Evolutionary conservation across 2,113 vertebrate species (phyloP), one percentile per base, ranked within the genome.

Genomic region (Acrocephalus kingi): DNA sequence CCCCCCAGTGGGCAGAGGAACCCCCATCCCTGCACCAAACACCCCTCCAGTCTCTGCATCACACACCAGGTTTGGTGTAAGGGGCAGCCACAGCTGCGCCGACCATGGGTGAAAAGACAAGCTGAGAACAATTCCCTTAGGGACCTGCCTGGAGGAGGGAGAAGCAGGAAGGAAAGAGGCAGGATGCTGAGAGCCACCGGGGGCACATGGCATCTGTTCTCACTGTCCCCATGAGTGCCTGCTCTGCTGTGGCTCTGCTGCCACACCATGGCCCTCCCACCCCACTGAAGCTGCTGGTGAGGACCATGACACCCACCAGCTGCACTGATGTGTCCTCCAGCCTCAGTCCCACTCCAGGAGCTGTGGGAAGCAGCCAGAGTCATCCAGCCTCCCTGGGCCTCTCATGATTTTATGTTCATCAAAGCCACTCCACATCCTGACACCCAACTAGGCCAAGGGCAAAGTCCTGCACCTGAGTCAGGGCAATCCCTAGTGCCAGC

Each of bases 161-260:
- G 59, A 61, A 61, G 55, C 28, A 52, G 51, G 39, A 49, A 2
- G 7, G 41, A 56, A n/a, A 43, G 43, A 77, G n/a, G 25, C 22
- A 72, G 63, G n/a, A 84, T 46, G 35, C 64, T 46, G 48, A 84
- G 35, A 54, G 58, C 25, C 51, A 56, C 28, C 13, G 43, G 43
- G 6, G 9, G 48, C 58, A 84, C 21, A 28, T 9, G n/a, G n/a
- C 43, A 72, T 23, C 69, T 81, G 30, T 4, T 43, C 25, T 17
- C 1, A 0, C 41, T 6, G 5, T 35, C 41, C 41, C 61, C 7
- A 43, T 0, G 7, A 72, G 28, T 2, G 1, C 24, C 63, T 45
- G 63, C 33, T 68, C 63, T 76, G 66, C 66, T 15, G 35, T 18
- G 52, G 35, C 24, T 84, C 59, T 39, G 54, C 66, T 73, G 39